A percentile compares a stretch with the other conserved stretches of the same genome.
These are phyloP conservation scores for Fragum whitleyi DNA, from an alignment of 2,888 invertebrate genomes.

Conservation along the genomic window DNA sequence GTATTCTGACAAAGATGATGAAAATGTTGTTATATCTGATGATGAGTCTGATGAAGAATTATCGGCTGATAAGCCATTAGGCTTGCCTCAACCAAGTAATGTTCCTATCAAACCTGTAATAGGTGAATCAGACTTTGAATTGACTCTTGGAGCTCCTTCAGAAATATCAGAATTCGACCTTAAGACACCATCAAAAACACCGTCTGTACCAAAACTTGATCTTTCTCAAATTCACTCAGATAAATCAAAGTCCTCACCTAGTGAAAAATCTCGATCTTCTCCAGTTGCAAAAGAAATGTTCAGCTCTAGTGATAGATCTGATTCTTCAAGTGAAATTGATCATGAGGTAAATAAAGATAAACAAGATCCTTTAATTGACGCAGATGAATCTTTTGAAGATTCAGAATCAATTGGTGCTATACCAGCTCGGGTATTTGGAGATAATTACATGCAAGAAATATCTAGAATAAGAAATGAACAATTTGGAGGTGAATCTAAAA, in stretches of 20 bases:
- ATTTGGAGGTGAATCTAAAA: slow-evolving; percentile 15
- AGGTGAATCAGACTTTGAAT: slow-evolving; percentile 51
- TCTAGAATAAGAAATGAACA: slow-evolving; percentile 44
- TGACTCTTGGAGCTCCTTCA: slow-evolving; percentile 37
- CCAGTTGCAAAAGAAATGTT: neutral
- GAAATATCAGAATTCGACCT: slow-evolving; percentile 25
- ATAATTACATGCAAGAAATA: slow-evolving; percentile 58
- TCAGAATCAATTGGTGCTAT: slow-evolving; percentile 65
- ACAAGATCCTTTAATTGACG: slow-evolving; percentile 30
- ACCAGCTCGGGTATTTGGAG: slow-evolving; percentile 58
- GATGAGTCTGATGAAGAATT: slow-evolving; percentile 54
- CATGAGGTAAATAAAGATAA: slow-evolving; percentile 87
- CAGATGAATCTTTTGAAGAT: slow-evolving; percentile 81
- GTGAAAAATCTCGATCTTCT: slow-evolving; percentile 36
- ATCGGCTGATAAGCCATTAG: slow-evolving; percentile 35
- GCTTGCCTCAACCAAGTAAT: neutral
- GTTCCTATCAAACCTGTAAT: slow-evolving; percentile 27
- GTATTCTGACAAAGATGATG: slow-evolving; percentile 63
- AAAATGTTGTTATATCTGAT: slow-evolving; percentile 61
- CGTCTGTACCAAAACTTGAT: slow-evolving; percentile 13
- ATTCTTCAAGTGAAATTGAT: slow-evolving; percentile 22
- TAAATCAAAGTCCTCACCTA: slow-evolving; percentile 21
- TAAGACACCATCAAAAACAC: slow-evolving; percentile 2
- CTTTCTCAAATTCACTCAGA: neutral
- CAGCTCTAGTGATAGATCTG: slow-evolving; percentile 27